Conservation (phyloP, 2,113 vertebrate genomes). For the Syngnathus typhle region DNA sequence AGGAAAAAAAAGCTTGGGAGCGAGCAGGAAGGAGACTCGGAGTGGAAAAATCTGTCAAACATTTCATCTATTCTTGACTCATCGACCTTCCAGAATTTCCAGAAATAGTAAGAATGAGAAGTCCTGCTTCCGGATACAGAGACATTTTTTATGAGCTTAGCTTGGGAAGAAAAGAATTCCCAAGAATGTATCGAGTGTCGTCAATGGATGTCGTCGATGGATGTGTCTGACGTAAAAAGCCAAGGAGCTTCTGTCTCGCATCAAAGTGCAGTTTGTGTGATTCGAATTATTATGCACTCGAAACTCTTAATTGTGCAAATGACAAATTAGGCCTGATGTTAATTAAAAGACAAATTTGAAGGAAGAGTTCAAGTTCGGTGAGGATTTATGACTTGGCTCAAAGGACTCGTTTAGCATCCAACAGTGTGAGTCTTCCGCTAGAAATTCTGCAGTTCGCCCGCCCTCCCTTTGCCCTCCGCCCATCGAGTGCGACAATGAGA, state of each 20-base stretch:
- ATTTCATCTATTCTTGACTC: conserved; percentile 5
- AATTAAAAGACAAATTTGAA: too few relatives aligned
- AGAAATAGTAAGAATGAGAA: conserved; percentile 35
- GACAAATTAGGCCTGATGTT: too few relatives aligned
- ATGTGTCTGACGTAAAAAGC: not conserved
- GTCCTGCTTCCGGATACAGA: conserved; percentile 21
- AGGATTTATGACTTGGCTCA: not conserved
- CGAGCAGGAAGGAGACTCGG: conserved; percentile 21
- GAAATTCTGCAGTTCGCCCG: conserved; percentile 31
- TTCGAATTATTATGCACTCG: too few relatives aligned
- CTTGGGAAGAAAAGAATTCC: not conserved
- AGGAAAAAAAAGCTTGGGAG: conserved; percentile 35
- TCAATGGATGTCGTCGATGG: not conserved
- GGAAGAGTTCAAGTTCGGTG: too few relatives aligned
- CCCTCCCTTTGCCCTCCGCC: conserved; percentile 29
- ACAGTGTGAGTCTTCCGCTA: conserved; percentile 30
- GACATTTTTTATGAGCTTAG: conserved; percentile 19
- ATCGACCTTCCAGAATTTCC: conserved; percentile 27
- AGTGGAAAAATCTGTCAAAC: conserved; percentile 4
- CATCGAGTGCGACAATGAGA: conserved; percentile 19
- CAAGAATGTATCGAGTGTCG: not conserved
- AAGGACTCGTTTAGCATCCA: not conserved
- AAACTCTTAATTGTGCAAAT: too few relatives aligned
- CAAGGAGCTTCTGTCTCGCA: too few relatives aligned
- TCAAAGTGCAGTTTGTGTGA: too few relatives aligned